Evolutionary conservation across 2,888 invertebrate genomes (phyloP), one percentile per base, ranked within the genome.

Genomic region (Doris montereyensis): DNA sequence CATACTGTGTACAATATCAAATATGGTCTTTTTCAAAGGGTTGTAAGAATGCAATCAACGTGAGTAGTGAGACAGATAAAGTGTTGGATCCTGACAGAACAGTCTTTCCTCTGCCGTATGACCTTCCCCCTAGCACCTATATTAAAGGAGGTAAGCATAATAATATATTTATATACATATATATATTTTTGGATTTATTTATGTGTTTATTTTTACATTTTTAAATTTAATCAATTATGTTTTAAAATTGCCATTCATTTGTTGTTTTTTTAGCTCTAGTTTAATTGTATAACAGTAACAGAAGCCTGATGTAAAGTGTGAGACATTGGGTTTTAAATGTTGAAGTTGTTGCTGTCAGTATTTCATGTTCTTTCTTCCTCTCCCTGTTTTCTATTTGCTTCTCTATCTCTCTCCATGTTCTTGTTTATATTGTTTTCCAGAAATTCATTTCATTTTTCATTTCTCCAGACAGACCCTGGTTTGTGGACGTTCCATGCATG

Each of bases 81-180:
- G 81, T 82, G 8, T 41, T 35, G 4, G 65, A 68, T 41, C 75
- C 83, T 17, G 81, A 81, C 4, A 81, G 81, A 17, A 77, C 83
- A 1, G 85, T 92, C 34, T 94, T 95, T 85, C 94, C 95, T 0
- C 91, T 97, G 77, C 96, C 96, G 0, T 97, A 95, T 90, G 97
- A 97, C 91, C 91, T 97, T 17, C 97, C 97, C 0, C 93, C 95
- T 0, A 93, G 93, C 0, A 94, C 94, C 21, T 97, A 97, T 89
- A 93, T 92, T 0, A 88, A 92, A 0, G 83, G 83, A 86, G 89
- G 90, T 90, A 83, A 79, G 80, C 78, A 2, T 2, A 13, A 10
- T 41, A 10, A 34, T 3, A 21, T 10, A 21, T 68, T 0, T 32
- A 32, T 32, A 0, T 21, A 5, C 13, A n/a, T 30, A 10, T 1